Evolutionary conservation across 2,797 vertebrate species (phyloP), one percentile per base, ranked within the genome.

Genomic region (Naso thynnoides): DNA sequence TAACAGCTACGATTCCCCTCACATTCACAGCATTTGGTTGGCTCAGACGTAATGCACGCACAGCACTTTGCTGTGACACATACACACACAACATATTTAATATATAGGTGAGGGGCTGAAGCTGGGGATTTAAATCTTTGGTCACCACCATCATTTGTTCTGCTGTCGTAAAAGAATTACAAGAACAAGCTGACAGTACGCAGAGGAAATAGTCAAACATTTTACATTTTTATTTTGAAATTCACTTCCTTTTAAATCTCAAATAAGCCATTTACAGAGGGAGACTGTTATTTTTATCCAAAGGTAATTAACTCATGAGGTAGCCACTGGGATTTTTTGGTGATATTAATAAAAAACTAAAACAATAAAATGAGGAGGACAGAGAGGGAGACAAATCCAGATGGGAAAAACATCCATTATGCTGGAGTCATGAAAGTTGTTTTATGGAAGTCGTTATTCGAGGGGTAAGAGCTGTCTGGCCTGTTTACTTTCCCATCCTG

Each of bases 401-500:
- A n/a, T 9, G 39, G 38, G 10, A 60, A 59, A 55, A 29, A 68
- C 3, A 49, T 24, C 36, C 24, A 16, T 45, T 26, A 45, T 68
- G 58, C 36, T n/a, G 45, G 54, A 80, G 48, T 65, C 31, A 38
- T 23, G 36, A 29, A 70, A 49, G 50, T 27, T 74, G 49, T 75
- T 87, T 88, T 73, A 82, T 83, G 27, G 48, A 50, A 39, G 66
- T 71, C 23, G 9, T 83, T 85, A 80, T 70, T 76, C 3, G 9
- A 73, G 72, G 79, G 77, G 85, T 72, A 76, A 81, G 71, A 69
- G 68, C 78, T 49, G 76, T 84, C 78, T 60, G 13, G 64, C 29
- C 70, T 86, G 79, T 86, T 91, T 86, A 74, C 75, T 57, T 79
- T 63, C 50, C 53, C 18, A 29, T 71, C 77, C 66, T 13, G 9